Conservation (phyloP, 2,888 invertebrate species). For the Rotaria socialis region DNA sequence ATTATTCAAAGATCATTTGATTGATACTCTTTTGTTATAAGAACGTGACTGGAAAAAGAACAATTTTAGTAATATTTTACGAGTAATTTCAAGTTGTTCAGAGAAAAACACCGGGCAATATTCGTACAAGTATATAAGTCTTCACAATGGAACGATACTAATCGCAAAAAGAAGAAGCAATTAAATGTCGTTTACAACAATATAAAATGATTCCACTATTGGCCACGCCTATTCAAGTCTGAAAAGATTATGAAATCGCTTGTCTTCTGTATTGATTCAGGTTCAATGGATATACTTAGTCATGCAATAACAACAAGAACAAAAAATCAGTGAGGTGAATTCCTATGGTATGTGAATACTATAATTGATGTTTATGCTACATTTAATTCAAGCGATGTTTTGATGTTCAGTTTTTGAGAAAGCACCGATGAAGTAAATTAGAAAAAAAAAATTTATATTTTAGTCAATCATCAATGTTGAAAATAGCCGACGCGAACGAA, state of each 20-base stretch:
- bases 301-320: conserved; percentile 2
- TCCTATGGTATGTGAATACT: conserved; percentile 3
- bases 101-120: no score
- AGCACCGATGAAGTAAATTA: not conserved
- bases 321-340: conserved; percentile 36
- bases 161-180: not conserved
- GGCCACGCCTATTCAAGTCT: no score
- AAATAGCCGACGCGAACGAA: not conserved
- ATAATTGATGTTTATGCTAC: conserved; percentile 36
- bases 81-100: no score
- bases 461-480: not conserved
- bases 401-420: not conserved
- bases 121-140: no score
- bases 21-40: no score
- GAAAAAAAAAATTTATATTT: not conserved
- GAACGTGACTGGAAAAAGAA: no score
- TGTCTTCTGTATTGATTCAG: conserved; percentile 36
- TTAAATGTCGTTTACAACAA: not conserved
- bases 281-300: conserved; percentile 29
- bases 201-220: not conserved
- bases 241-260: not conserved
- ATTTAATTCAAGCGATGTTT: conserved; percentile 36
- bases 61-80: no score
- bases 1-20: no score
- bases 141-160: not conserved